phyloP scores from a whole-genome alignment of 2,797 vertebrate species.

The Myotis findleyi region DNA sequence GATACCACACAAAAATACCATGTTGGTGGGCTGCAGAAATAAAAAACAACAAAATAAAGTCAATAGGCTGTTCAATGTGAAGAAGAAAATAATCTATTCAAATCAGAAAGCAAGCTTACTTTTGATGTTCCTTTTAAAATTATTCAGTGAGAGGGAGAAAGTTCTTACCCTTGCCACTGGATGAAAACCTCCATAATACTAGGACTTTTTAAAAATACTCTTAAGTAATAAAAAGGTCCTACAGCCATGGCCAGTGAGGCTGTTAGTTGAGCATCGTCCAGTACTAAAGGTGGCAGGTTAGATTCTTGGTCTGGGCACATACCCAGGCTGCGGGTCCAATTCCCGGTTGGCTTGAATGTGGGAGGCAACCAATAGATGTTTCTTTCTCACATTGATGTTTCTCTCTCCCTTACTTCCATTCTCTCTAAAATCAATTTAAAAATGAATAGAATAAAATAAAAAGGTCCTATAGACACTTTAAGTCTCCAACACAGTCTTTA shows the following conservation, averaged over 20 bases:
- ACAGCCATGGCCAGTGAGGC: not conserved
- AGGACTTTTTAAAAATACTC: not conserved
- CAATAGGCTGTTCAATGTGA: not conserved
- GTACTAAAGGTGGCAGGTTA: not conserved
- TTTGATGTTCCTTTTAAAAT: constrained; percentile 10
- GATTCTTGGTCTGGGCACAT: not conserved
- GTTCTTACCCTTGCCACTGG: not conserved
- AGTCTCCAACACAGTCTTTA: not conserved
- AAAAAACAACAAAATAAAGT: not conserved
- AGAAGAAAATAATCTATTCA: constrained; percentile 27
- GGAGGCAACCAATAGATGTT: not conserved
- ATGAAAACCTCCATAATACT: not conserved
- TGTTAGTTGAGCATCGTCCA: not conserved
- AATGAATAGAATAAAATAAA: not conserved
- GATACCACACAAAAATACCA: not conserved
- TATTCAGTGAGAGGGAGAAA: not conserved
- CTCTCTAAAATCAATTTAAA: not conserved
- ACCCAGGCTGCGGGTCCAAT: not conserved
- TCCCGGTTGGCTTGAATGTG: not conserved
- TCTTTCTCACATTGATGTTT: not conserved
- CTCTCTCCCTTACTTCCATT: not conserved
- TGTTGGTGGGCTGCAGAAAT: not conserved
- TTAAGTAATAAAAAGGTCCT: not conserved
- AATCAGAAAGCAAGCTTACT: constrained; percentile 12
- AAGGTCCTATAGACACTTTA: not conserved